Base-by-base conservation (phyloP, 2,888 invertebrate genomes). In the Phengaris arion region DNA sequence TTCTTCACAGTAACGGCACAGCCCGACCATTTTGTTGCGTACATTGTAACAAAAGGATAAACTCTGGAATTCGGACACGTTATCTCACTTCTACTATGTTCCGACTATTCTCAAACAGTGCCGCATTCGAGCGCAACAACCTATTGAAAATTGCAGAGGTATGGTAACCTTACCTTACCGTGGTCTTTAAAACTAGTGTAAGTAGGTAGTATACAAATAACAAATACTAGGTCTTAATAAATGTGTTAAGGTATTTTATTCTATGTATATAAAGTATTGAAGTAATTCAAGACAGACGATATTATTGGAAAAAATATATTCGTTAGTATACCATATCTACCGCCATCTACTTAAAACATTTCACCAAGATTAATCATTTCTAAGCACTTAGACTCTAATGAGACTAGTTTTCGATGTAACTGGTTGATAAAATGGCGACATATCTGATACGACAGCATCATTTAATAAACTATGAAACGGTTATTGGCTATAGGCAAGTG, bases 1-100 rank as follows among this genome's bases (percentile, higher is more conserved):
- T 15, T 22, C 35, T 79, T 78, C 75, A 64, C 74, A 74, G 74
- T 70, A 35, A 48, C 46, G 69, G 69, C 46, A 69, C 48, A 69
- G 69, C 5, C 9, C n/a, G 48, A 35, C 48, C 9, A 69, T 48
- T 69, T 48, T 69, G 69, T 69, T 69, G 69, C 48, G 48, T 69
- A 69, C 69, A 69, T 69, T 69, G 69, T 69, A 48, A 12, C 12
- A 12, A 64, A 35, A 2, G 35, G 64, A 35, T 35, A 64, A 48
- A 69, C 48, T 69, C 69, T 48, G 69, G 46, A 69, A 69, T 69
- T 69, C 69, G 69, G 48, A 69, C 69, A 69, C 69, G 46, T 69
- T 69, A 69, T 46, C 46, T 48, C 69, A 9, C 46, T n/a, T n/a
- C 69, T 48, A 69, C 48, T 69, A 48, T 69, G 69, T 69, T 69